Evolutionary conservation across 2,888 invertebrate species (phyloP).

Genomic region (Apodemia zela): DNA sequence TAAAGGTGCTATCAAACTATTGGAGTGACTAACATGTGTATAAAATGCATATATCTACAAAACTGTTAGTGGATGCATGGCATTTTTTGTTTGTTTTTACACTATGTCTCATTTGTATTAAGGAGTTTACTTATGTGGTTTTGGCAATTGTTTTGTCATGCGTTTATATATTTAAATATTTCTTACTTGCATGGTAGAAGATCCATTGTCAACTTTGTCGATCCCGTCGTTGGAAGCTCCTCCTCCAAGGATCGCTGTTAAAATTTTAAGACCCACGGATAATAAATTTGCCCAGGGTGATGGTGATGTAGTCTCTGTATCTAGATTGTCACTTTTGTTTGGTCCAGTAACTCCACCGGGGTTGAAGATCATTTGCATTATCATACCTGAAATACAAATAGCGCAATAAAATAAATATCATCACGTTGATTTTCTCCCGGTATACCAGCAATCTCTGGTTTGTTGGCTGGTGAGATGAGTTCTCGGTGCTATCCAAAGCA

Average conservation of each 20-base stretch:
- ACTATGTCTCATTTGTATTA: conserved; percentile 46
- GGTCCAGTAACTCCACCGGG: conserved; percentile 82
- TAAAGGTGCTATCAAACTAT: conserved; percentile 64
- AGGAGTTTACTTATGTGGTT: conserved; percentile 27
- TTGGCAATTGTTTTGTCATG: conserved; percentile 30
- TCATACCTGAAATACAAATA: conserved; percentile 76
- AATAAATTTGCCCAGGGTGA: conserved; percentile 94
- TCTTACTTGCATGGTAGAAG: conserved; percentile 92
- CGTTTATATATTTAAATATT: conserved; percentile 23
- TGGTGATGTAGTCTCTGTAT: conserved; percentile 83
- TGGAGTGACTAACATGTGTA: conserved; percentile 45
- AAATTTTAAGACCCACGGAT: conserved; percentile 91
- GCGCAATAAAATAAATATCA: too few relatives aligned
- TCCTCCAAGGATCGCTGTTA: conserved; percentile 91
- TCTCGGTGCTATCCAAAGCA: too few relatives aligned
- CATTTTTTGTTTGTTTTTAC: too few relatives aligned
- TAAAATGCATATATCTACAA: conserved; percentile 59
- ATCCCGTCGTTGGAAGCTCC: conserved; percentile 89
- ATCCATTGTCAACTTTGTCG: conserved; percentile 94
- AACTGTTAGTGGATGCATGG: conserved; percentile 62
- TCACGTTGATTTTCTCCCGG: too few relatives aligned
- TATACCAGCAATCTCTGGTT: too few relatives aligned
- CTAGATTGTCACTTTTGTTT: conserved; percentile 89
- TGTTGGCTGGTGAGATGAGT: too few relatives aligned
- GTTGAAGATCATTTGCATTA: conserved; percentile 94